Evolutionary conservation across 2,113 vertebrate species (phyloP), one percentile per base, ranked within the genome.

Genomic region (Menura novaehollandiae): DNA sequence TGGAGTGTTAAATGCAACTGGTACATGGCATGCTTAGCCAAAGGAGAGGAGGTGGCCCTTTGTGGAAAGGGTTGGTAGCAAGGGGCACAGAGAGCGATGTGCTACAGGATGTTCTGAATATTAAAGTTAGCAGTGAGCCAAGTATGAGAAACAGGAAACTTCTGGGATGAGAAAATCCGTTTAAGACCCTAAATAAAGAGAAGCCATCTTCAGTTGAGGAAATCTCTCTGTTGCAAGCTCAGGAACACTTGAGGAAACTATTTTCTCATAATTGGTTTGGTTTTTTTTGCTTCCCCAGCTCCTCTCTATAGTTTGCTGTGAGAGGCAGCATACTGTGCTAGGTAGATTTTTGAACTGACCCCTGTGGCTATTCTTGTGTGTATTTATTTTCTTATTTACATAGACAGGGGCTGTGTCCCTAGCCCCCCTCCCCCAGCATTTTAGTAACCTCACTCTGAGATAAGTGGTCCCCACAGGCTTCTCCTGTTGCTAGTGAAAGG

Each of bases 241-340:
- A 49, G 15, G 30, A 85, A 64, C 33, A 55, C 18, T 46, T 33
- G 23, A 76, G 23, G 21, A 37, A 80, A 74, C 24, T 7, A 35
- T 55, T 84, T 87, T 43, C 26, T 85, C 10, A 2, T 30, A 47
- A 23, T 28, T 39, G 5, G 39, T 41, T 41, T 41, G 9, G 13
- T n/a, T 59, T 73, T 55, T 30, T 75, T 75, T 82, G 6, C 8
- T 89, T 71, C 28, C 33, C 28, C 13, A 32, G 14, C 11, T 84
- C 46, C 19, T 69, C 8, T 58, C 55, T 63, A 4, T 3, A 7
- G 5, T 19, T 77, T 81, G 20, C 7, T 11, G 4, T 0, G 1
- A 64, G 26, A 74, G 16, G 33, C 20, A 66, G 35, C 27, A 55
- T 27, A 28, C 10, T 51, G 9, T 27, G 7, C 24, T 67, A 26